Evolutionary conservation across 1,140 invertebrate species (phyloP).

Genomic region (Nasonia giraulti): DNA sequence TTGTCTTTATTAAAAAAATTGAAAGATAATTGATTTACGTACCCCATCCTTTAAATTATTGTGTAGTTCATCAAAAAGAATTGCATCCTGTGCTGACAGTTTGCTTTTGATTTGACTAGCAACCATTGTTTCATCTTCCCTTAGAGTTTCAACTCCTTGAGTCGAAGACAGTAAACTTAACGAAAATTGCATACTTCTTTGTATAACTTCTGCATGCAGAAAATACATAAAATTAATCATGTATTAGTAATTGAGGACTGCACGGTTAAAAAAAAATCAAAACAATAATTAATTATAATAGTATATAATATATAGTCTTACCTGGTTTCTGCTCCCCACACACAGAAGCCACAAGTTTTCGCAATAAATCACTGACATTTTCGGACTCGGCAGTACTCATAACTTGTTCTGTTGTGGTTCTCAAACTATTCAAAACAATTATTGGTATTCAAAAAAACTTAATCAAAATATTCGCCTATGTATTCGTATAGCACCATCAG

Average conservation of each 20-base stretch:
- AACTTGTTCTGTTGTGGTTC: background rate
- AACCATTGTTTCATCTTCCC: conserved; percentile 68
- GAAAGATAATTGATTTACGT: conserved; percentile 38
- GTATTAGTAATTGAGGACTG: conserved; percentile 19
- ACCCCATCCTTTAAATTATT: conserved; percentile 71
- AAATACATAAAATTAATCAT: conserved; percentile 22
- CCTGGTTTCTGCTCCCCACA: conserved; percentile 72
- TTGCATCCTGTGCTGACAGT: conserved; percentile 62
- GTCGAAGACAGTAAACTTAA: conserved; percentile 67
- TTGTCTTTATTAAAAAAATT: background rate
- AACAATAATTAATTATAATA: conserved; percentile 50
- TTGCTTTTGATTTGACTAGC: conserved; percentile 67
- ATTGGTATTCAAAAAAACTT: background rate
- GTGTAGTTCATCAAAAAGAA: conserved; percentile 69
- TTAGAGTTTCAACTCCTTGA: conserved; percentile 64
- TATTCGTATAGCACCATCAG: too few relatives aligned
- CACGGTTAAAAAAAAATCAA: conserved; percentile 1
- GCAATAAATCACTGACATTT: conserved; percentile 68
- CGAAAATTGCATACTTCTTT: conserved; percentile 62
- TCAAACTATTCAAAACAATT: background rate
- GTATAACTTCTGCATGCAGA: conserved; percentile 45
- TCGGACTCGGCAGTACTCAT: conserved; percentile 67
- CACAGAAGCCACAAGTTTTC: conserved; percentile 69
- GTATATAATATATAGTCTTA: too few relatives aligned
- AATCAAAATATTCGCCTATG: background rate